These are phyloP conservation scores for Atherix ibis DNA, from an alignment of 2,888 invertebrate genomes.

Conservation along the genomic window DNA sequence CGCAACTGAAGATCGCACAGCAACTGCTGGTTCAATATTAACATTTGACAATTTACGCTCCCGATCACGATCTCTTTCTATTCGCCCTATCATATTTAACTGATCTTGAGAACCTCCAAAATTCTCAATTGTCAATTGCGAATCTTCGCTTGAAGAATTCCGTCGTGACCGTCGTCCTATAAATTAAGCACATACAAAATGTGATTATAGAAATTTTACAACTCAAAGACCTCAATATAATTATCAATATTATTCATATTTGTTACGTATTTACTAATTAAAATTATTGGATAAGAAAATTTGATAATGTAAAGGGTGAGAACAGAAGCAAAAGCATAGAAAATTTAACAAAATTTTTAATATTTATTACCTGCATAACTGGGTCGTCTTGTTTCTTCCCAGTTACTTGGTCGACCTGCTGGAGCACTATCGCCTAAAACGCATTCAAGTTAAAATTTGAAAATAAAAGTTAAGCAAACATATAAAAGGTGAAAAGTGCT, in stretches of 20 bases:
- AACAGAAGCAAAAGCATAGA: slow-evolving; percentile 5
- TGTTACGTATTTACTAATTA: too few species aligned
- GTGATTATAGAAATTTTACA: background rate
- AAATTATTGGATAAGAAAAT: too few species aligned
- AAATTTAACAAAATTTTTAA: slow-evolving; percentile 5
- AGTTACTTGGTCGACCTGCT: slow-evolving; percentile 75
- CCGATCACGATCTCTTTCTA: slow-evolving; percentile 37
- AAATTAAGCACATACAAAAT: slow-evolving; percentile 25
- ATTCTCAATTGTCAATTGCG: slow-evolving; percentile 81
- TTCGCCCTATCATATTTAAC: slow-evolving; percentile 65
- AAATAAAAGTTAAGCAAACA: slow-evolving; percentile 9
- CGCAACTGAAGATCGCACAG: slow-evolving; percentile 56
- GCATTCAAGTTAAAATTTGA: slow-evolving; percentile 4
- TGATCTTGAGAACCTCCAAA: slow-evolving; percentile 87
- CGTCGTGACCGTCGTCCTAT: slow-evolving; percentile 69
- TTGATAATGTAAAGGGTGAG: slow-evolving; percentile 1
- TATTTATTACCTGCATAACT: slow-evolving; percentile 49
- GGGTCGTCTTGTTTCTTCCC: slow-evolving; percentile 55
- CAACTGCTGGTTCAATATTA: slow-evolving; percentile 46
- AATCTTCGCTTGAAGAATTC: slow-evolving; percentile 73
- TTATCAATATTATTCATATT: slow-evolving; percentile 3
- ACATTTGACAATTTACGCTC: slow-evolving; percentile 33
- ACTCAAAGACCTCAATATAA: slow-evolving; percentile 4
- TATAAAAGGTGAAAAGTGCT: background rate
- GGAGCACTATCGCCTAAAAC: slow-evolving; percentile 37